Evolutionary conservation across 2,888 invertebrate genomes (phyloP), one percentile per base, ranked within the genome.

Genomic region (Allacma fusca): DNA sequence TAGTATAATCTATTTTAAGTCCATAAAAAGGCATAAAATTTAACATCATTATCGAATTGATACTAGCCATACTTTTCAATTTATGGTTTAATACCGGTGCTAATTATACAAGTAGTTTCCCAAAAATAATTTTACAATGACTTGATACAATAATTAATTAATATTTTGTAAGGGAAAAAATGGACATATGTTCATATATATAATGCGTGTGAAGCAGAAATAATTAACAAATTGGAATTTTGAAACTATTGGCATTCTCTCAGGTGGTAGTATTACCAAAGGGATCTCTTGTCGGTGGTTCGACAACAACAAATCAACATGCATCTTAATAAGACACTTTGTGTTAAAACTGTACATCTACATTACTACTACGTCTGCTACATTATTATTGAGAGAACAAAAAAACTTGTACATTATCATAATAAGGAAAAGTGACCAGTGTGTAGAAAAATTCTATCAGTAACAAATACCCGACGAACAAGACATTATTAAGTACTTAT

Each of bases 261-360:
- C 81, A 81, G 81, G 81, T 81, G 74, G 72, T 79, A 81, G 71
- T 79, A 76, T 44, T 79, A 77, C 79, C 79, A 74, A 81, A 76
- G 62, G 70, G 59, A 43, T 76, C 76, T 62, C 70, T 34, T 64
- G 65, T 64, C 62, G 70, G 76, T 76, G 69, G 50, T 44, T 71
- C 76, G 43, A 28, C 76, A 76, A 57, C 65, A 43, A 21, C 57
- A 62, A 28, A 16, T 28, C 57, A 59, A n/a, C 59, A 71, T n/a
- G 21, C 59, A 57, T 23, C 23, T 62, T 28, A 70, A 73, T 62
- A 59, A 23, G 73, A 62, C 28, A 73, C 26, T 67, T 69, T 29
- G 40, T 69, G 23, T 69, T 67, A 5, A 12, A 69, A 69, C 34
- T 65, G n/a, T 65, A 65, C 5, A 26, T 16, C 65, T 28, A 65